phyloP scores from a whole-genome alignment of 2,888 invertebrate species.

The Taphrorychus bicolor region DNA sequence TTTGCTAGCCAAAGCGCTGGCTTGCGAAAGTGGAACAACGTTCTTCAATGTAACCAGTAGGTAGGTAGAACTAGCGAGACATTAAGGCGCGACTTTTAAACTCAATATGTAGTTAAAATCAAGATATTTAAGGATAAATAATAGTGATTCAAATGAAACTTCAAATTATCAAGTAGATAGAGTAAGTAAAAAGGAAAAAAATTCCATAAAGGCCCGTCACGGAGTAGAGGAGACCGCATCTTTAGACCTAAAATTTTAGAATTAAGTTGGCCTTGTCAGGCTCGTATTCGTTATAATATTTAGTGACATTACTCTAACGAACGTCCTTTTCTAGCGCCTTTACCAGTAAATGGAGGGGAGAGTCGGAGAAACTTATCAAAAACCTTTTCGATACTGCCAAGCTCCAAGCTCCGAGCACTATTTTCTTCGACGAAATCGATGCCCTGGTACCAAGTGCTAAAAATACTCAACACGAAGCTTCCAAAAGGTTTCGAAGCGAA shows the following conservation, averaged over 20 bases:
- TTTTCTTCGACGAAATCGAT: constrained; percentile 94
- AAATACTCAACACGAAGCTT: constrained; percentile 83
- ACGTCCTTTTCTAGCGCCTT: constrained; percentile 79
- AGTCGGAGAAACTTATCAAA: constrained; percentile 91
- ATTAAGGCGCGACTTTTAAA: background rate
- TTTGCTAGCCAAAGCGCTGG: constrained; percentile 86
- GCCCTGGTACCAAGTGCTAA: constrained; percentile 74
- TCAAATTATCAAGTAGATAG: too few relatives aligned
- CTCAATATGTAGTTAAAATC: background rate
- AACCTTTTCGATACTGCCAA: constrained; percentile 86
- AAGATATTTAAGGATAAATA: too few relatives aligned
- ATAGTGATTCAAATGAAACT: too few relatives aligned
- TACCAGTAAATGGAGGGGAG: constrained; percentile 96
- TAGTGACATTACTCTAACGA: too few relatives aligned
- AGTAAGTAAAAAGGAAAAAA: too few relatives aligned
- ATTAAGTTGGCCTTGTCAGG: too few relatives aligned
- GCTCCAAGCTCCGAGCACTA: constrained; percentile 82
- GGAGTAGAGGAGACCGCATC: too few relatives aligned
- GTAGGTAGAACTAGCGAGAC: constrained; percentile 13
- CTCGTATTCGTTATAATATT: too few relatives aligned
- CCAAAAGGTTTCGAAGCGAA: constrained; percentile 87
- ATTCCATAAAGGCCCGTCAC: too few relatives aligned
- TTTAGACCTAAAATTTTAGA: too few relatives aligned
- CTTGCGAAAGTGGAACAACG: constrained; percentile 77
- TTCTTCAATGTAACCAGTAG: constrained; percentile 89